Evolutionary conservation across 2,113 vertebrate species (phyloP).

Genomic region (Zapus hudsonius): DNA sequence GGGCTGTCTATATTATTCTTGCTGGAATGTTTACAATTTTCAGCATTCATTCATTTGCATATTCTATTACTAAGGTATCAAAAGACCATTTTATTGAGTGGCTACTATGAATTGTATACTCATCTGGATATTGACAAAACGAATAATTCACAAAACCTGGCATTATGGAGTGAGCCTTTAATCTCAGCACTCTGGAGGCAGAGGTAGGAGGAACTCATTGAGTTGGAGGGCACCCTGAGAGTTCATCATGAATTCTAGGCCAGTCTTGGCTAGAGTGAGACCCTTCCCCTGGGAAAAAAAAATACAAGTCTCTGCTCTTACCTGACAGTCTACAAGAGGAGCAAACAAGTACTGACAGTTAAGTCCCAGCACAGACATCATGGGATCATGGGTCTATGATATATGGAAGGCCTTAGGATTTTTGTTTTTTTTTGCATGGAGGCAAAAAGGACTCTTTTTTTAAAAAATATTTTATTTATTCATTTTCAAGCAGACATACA

Average conservation of each 20-base stretch:
- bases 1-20: background rate
- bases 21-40: slow-evolving; percentile 26
- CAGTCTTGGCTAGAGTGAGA: no score
- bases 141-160: background rate
- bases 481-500: no score
- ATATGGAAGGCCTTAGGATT: background rate
- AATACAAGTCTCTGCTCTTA: background rate
- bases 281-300: no score
- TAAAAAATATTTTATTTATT: no score
- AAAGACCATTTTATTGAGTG: background rate
- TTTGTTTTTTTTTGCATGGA: background rate
- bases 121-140: slow-evolving; percentile 7
- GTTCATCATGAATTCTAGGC: no score
- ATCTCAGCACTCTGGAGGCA: no score
- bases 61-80: slow-evolving; percentile 11
- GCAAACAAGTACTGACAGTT: background rate
- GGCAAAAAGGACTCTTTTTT: background rate
- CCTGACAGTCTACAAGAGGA: background rate
- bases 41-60: background rate
- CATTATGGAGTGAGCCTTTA: no score
- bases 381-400: background rate
- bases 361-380: background rate
- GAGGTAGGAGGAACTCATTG: no score
- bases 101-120: background rate
- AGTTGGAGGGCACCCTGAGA: no score